These are phyloP conservation scores for Cataglyphis altisquamis DNA, from an alignment of 2,888 invertebrate genomes.

Conservation along the genomic window DNA sequence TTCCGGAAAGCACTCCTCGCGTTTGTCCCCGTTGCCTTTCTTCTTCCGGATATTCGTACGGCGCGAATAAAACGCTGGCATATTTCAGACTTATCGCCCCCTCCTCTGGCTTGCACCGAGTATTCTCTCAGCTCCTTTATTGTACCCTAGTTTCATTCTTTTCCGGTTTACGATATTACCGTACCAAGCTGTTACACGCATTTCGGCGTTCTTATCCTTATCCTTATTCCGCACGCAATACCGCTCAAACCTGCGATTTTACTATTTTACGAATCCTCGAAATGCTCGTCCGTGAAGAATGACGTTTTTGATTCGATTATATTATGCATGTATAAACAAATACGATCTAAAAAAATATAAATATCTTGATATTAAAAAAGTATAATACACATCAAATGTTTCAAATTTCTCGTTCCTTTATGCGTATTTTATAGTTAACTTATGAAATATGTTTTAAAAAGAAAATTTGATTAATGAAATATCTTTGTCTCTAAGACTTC, in stretches of 20 bases:
- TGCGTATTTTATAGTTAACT: neutral
- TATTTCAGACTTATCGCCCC: conserved; percentile 82
- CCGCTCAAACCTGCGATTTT: neutral
- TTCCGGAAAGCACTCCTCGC: conserved; percentile 21
- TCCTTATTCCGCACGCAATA: neutral
- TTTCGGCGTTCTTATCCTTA: conserved; percentile 60
- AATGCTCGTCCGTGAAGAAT: neutral
- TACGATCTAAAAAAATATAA: neutral
- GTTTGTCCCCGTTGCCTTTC: conserved; percentile 37
- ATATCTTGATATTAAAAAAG: neutral
- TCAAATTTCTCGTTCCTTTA: neutral
- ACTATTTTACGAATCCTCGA: conserved; percentile 16
- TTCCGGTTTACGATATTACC: conserved; percentile 79
- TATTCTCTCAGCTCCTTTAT: conserved; percentile 76
- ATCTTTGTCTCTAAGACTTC: neutral
- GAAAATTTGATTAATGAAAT: neutral
- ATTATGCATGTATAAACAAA: neutral
- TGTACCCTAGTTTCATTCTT: conserved; percentile 79
- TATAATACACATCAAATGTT: neutral
- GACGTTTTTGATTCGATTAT: neutral
- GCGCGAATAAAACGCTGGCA: conserved; percentile 79
- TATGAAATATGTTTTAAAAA: neutral
- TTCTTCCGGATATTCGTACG: conserved; percentile 69
- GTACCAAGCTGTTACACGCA: conserved; percentile 69
- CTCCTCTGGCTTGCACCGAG: conserved; percentile 51